These are phyloP conservation scores for Anastrepha obliqua DNA, from an alignment of 1,140 invertebrate genomes.

Conservation along the genomic window DNA sequence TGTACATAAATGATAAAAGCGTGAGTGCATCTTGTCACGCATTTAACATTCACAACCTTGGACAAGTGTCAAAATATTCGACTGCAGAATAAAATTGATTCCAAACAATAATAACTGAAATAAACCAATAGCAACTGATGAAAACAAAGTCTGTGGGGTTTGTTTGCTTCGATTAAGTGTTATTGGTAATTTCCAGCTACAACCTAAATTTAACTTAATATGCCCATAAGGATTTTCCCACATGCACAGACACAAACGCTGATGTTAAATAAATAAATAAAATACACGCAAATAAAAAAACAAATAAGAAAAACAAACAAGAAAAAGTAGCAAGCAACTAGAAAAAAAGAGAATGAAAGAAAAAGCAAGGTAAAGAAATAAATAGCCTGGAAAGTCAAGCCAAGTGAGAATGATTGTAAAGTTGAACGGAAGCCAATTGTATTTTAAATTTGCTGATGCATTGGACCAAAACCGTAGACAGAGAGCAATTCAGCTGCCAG, in stretches of 20 bases:
- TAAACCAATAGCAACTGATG: not conserved
- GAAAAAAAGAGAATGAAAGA: not conserved
- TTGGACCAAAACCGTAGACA: not conserved
- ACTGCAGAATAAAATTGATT: no score
- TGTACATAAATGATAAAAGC: no score
- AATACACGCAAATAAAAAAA: not conserved
- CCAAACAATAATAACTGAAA: not conserved
- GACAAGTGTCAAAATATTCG: no score
- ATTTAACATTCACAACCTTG: no score
- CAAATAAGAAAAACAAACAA: not conserved
- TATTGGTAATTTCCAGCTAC: constrained; percentile 1
- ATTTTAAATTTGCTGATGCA: constrained; percentile 14
- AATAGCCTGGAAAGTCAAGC: not conserved
- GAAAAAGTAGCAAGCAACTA: not conserved
- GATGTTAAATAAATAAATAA: not conserved
- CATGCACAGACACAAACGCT: not conserved
- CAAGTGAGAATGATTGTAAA: constrained; percentile 29
- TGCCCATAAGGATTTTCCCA: not conserved
- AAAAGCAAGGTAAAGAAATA: not conserved
- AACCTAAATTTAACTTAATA: constrained; percentile 36
- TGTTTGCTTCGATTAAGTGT: not conserved
- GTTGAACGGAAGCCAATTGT: constrained; percentile 1
- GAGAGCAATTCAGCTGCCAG: not conserved
- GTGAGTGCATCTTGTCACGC: no score
- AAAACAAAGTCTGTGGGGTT: not conserved